phyloP scores from a whole-genome alignment of 2,797 vertebrate genomes.

The Psittacula derbiana region DNA sequence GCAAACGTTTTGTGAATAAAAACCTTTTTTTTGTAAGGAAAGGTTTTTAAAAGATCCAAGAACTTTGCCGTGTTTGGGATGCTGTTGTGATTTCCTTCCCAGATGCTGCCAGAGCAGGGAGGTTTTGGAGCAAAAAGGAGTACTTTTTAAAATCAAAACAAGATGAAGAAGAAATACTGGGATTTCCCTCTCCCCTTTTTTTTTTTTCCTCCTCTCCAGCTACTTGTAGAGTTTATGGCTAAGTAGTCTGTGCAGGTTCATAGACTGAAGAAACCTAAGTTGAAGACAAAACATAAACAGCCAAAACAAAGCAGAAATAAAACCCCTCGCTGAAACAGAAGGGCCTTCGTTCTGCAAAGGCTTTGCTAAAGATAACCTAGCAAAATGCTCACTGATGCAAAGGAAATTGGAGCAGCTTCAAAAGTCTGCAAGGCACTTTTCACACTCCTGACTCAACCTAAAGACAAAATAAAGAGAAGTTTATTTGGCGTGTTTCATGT shows the following conservation, averaged over 20 bases:
- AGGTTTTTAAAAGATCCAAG: conserved; percentile 62
- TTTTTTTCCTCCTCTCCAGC: conserved; percentile 34
- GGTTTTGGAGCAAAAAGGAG: conserved; percentile 11
- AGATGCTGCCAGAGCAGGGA: background rate
- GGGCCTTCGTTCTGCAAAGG: conserved; percentile 44
- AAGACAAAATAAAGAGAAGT: conserved; percentile 51
- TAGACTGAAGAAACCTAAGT: conserved; percentile 76
- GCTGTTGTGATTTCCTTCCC: conserved; percentile 48
- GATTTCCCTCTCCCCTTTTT: background rate
- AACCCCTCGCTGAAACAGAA: background rate
- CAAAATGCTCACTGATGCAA: conserved; percentile 28
- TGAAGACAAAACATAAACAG: conserved; percentile 55
- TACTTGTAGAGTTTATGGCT: conserved; percentile 72
- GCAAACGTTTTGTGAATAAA: conserved; percentile 61
- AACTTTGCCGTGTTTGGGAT: conserved; percentile 44
- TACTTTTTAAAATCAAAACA: conserved; percentile 35
- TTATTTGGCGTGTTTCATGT: conserved; percentile 86
- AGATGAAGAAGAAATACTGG: conserved; percentile 1
- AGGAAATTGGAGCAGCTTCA: conserved; percentile 46
- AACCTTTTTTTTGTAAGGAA: conserved; percentile 56
- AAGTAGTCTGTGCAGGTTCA: conserved; percentile 86
- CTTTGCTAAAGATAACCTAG: conserved; percentile 46
- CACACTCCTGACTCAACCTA: conserved; percentile 61
- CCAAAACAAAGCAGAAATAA: conserved; percentile 60
- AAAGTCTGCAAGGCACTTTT: conserved; percentile 63